phyloP scores from a whole-genome alignment of 2,113 vertebrate species.

The Taurulus bubalis region DNA sequence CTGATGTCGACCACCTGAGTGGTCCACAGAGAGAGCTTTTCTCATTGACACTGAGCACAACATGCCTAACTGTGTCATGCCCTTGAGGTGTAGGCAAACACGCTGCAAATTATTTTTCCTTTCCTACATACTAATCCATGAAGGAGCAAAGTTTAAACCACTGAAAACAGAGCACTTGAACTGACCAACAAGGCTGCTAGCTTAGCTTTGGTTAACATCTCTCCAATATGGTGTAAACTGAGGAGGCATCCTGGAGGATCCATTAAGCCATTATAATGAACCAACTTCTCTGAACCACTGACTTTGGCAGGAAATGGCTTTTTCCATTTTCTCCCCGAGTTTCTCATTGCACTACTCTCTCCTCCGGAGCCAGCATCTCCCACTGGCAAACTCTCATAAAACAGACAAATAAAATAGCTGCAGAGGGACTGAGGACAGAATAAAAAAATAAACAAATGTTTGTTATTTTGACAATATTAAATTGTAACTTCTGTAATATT shows the following conservation, averaged over 20 bases:
- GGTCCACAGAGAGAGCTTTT: conserved; percentile 51
- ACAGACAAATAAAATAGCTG: conserved; percentile 70
- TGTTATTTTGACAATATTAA: neutral
- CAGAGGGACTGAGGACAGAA: conserved; percentile 42
- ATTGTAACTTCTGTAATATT: conserved; percentile 3
- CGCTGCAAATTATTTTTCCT: conserved; percentile 45
- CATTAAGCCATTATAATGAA: conserved; percentile 82
- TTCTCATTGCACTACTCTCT: conserved; percentile 66
- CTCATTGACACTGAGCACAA: conserved; percentile 31
- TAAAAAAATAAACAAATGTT: neutral
- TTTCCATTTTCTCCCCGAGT: conserved; percentile 80
- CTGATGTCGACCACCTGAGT: conserved; percentile 38
- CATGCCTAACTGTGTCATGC: conserved; percentile 28
- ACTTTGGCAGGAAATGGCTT: conserved; percentile 82
- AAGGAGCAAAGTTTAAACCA: conserved; percentile 55
- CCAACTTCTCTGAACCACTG: conserved; percentile 79
- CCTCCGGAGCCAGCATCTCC: conserved; percentile 63
- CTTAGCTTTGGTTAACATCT: conserved; percentile 69
- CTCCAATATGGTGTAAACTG: conserved; percentile 70
- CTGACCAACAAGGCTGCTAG: conserved; percentile 55
- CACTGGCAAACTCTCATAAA: conserved; percentile 63
- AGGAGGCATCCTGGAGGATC: conserved; percentile 83
- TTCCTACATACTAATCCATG: conserved; percentile 29
- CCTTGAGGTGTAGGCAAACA: conserved; percentile 47
- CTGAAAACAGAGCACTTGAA: conserved; percentile 38